Percentiles rank a stretch among this genome's conserved stretches.
These are phyloP conservation scores for Drosophila buzzatii DNA, from an alignment of 2,888 invertebrate species.

Conservation along the genomic window DNA sequence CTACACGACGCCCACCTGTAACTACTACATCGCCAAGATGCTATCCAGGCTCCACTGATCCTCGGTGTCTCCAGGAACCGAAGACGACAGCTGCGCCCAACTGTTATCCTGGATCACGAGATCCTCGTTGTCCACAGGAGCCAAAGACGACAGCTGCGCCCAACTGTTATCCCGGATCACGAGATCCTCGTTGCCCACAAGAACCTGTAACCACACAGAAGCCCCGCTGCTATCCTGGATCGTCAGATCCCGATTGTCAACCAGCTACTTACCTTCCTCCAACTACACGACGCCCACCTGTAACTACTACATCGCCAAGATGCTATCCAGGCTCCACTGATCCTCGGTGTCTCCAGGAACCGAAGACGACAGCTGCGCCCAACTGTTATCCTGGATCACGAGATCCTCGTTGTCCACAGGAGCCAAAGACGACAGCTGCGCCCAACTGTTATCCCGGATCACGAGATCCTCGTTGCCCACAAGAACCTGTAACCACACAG, in stretches of 20 bases:
- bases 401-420: constrained; percentile 40
- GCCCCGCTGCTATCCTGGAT: constrained; percentile 1
- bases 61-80: constrained; percentile 19
- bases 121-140: constrained; percentile 78
- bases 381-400: constrained; percentile 62
- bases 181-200: constrained; percentile 24
- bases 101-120: constrained; percentile 38
- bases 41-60: constrained; percentile 14
- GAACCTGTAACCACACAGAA: too few species aligned
- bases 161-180: constrained; percentile 23
- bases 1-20: constrained; percentile 80
- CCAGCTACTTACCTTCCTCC: constrained; percentile 6
- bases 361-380: constrained; percentile 16
- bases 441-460: constrained; percentile 72
- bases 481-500: constrained; percentile 10
- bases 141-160: constrained; percentile 19
- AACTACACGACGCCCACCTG: neutral
- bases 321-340: constrained; percentile 10
- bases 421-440: constrained; percentile 39
- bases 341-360: constrained; percentile 71
- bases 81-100: neutral
- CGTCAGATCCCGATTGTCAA: constrained; percentile 1
- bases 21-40: constrained; percentile 22
- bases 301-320: neutral
- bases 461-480: constrained; percentile 70